Evolutionary conservation across 2,888 invertebrate species (phyloP).

Genomic region (Dryadula phaetusa): DNA sequence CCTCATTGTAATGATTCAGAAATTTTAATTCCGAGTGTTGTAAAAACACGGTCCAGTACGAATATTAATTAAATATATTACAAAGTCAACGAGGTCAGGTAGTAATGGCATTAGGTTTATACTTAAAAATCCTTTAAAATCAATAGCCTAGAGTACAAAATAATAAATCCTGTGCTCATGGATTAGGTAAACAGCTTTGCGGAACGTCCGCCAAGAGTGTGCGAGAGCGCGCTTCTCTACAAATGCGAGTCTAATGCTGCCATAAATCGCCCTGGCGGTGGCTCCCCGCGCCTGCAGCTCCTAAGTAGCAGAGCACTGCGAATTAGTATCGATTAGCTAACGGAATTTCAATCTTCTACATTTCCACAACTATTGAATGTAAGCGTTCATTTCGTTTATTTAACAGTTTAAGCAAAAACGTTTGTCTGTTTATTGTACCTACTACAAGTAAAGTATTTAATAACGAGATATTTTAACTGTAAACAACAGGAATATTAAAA

Average conservation of each 20-base stretch:
- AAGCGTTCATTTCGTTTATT: conserved; percentile 5
- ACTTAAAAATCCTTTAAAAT: conserved; percentile 9
- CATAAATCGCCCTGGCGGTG: conserved; percentile 68
- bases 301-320: conserved; percentile 65
- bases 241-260: conserved; percentile 73
- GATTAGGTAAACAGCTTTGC: conserved; percentile 39
- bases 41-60: conserved; percentile 1
- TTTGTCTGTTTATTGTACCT: background rate
- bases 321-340: conserved; percentile 77
- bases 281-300: conserved; percentile 50
- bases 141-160: conserved; percentile 26
- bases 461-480: no score
- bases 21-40: conserved; percentile 11
- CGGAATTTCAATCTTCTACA: conserved; percentile 61
- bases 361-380: conserved; percentile 22
- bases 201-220: conserved; percentile 33
- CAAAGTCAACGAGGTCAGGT: background rate
- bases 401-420: background rate
- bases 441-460: background rate
- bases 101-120: background rate
- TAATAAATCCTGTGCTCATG: conserved; percentile 38
- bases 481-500: background rate
- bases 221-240: conserved; percentile 33
- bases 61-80: conserved; percentile 19
- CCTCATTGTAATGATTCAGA: conserved; percentile 8